A percentile compares a stretch with the other conserved stretches of the same genome.
phyloP scores from a whole-genome alignment of 2,797 vertebrate genomes.

The Pitangus sulphuratus region DNA sequence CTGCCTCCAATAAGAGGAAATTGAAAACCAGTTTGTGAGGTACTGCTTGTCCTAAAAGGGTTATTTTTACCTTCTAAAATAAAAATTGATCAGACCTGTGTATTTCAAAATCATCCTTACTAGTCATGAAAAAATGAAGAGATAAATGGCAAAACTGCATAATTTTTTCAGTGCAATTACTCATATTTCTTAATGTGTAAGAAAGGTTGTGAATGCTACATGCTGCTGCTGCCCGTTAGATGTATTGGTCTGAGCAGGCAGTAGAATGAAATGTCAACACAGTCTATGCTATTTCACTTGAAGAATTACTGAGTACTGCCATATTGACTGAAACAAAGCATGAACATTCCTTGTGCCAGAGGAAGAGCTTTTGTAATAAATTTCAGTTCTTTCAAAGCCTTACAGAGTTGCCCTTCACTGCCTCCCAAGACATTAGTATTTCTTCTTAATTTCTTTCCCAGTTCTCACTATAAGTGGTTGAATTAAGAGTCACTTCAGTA shows the following conservation, averaged over 20 bases:
- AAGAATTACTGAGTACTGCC: neutral
- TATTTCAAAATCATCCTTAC: neutral
- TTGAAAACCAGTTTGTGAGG: neutral
- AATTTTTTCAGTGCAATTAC: neutral
- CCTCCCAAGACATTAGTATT: neutral
- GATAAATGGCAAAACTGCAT: neutral
- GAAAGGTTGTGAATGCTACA: neutral
- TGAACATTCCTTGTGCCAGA: neutral
- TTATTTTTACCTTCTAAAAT: neutral
- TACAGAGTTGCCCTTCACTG: neutral
- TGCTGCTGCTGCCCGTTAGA: neutral
- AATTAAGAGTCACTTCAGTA: neutral
- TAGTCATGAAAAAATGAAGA: neutral
- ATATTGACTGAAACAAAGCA: neutral
- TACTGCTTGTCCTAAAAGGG: neutral
- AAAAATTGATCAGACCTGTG: neutral
- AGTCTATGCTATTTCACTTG: neutral
- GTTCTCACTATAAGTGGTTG: neutral
- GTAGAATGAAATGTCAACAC: neutral
- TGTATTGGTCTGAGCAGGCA: neutral
- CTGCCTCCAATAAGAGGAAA: neutral
- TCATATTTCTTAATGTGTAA: neutral
- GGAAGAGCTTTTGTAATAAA: neutral
- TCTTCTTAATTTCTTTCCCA: neutral
- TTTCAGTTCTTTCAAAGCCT: neutral